These are phyloP conservation scores for Channa maculata DNA, from an alignment of 2,113 vertebrate genomes.

Conservation along the genomic window DNA sequence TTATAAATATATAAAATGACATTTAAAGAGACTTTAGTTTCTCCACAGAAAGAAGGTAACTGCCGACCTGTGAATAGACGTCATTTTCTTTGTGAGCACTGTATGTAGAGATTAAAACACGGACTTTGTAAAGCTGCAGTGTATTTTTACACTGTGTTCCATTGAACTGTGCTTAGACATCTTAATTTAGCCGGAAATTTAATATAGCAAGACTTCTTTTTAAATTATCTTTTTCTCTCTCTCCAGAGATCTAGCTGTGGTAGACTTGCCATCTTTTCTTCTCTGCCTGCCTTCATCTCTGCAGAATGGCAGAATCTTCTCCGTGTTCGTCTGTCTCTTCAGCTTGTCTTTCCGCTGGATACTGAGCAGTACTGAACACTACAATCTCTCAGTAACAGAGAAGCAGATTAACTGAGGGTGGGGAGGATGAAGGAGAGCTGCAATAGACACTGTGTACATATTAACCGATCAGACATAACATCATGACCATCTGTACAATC, in stretches of 20 bases:
- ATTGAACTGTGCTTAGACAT: conserved; percentile 45
- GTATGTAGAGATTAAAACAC: neutral
- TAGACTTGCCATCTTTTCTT: conserved; percentile 20
- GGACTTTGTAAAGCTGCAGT: neutral
- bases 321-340: conserved; percentile 32
- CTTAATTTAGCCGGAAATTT: conserved; percentile 52
- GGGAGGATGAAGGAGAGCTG: neutral
- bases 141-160: conserved; percentile 2
- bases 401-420: neutral
- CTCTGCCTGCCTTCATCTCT: conserved; percentile 31
- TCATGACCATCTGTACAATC: too few relatives aligned
- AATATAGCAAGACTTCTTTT: conserved; percentile 22
- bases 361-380: conserved; percentile 52
- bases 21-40: too few relatives aligned
- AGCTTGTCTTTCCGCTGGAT: conserved; percentile 41
- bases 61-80: too few relatives aligned
- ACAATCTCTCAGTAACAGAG: conserved; percentile 11
- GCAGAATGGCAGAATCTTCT: conserved; percentile 28
- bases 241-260: conserved; percentile 23
- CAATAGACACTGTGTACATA: conserved; percentile 15
- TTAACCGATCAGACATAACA: too few relatives aligned
- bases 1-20: too few relatives aligned
- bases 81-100: neutral
- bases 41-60: too few relatives aligned
- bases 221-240: conserved; percentile 39